Evolutionary conservation across 2,113 vertebrate genomes (phyloP).

Genomic region (Herpetotheres cachinnans): DNA sequence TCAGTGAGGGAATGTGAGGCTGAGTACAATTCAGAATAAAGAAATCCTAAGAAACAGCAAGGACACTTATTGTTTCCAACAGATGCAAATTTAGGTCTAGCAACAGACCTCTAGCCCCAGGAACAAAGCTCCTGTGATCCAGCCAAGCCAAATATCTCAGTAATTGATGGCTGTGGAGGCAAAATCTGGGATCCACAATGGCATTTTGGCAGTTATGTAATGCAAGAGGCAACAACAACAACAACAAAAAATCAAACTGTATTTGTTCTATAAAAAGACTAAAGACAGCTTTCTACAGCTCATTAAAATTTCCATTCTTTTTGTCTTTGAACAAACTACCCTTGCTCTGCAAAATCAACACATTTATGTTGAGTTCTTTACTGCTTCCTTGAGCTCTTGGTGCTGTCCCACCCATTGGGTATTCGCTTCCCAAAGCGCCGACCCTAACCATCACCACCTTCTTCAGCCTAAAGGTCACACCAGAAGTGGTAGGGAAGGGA

Average conservation of each 20-base stretch:
- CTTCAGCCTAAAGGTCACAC: not conserved
- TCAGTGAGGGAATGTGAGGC: not conserved
- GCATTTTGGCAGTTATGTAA: not conserved
- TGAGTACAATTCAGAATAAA: not conserved
- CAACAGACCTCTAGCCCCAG: conserved; percentile 36
- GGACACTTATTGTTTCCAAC: conserved; percentile 9
- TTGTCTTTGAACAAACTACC: not conserved
- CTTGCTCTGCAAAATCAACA: not conserved
- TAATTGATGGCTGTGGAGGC: not conserved
- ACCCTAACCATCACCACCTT: not conserved
- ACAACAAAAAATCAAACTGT: not conserved
- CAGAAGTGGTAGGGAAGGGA: not conserved
- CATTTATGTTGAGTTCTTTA: not conserved
- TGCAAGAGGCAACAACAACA: not conserved
- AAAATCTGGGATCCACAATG: conserved; percentile 27
- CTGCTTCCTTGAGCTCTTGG: not conserved
- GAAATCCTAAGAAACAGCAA: not conserved
- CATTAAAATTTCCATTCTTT: conserved; percentile 13
- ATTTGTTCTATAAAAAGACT: conserved; percentile 37
- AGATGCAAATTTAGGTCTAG: conserved; percentile 23
- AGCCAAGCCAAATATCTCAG: conserved; percentile 13
- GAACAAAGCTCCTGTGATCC: conserved; percentile 1
- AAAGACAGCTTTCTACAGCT: conserved; percentile 10
- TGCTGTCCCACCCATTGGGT: not conserved
- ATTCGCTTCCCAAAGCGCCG: rapidly evolving